Conservation (phyloP, 2,888 invertebrate species). For the Habrosyne pyritoides region DNA sequence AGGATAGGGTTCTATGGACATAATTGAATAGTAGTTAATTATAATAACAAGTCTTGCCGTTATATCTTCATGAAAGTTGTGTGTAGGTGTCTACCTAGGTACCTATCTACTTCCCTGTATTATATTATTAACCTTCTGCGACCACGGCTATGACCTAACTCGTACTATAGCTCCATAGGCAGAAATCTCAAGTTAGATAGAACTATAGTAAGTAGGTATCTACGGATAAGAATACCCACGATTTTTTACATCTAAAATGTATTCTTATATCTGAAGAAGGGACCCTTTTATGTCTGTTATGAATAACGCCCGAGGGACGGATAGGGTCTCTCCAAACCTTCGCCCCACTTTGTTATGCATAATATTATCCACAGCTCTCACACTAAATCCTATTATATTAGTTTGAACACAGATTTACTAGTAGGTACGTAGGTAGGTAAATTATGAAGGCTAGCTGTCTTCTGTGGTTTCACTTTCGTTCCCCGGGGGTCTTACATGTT, state of each 20-base stretch:
- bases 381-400: neutral
- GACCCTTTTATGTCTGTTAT: conserved; percentile 62
- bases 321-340: conserved; percentile 27
- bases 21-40: too few relatives aligned
- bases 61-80: too few relatives aligned
- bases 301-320: conserved; percentile 58
- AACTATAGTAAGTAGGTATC: too few relatives aligned
- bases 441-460: too few relatives aligned
- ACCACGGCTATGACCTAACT: neutral
- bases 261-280: conserved; percentile 48
- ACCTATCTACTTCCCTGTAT: conserved; percentile 1
- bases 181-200: neutral
- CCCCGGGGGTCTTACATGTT: too few relatives aligned
- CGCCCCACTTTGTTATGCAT: conserved; percentile 45
- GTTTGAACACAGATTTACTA: neutral
- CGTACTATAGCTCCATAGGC: neutral
- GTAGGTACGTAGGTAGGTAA: too few relatives aligned
- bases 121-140: too few relatives aligned
- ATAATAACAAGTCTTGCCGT: too few relatives aligned
- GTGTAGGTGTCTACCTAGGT: neutral
- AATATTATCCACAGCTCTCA: conserved; percentile 28
- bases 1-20: too few relatives aligned
- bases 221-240: conserved; percentile 14
- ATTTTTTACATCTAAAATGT: conserved; percentile 44
- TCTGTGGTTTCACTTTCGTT: too few relatives aligned